Evolutionary conservation across 1,140 invertebrate species (phyloP).

Genomic region (Eupeodes corollae): DNA sequence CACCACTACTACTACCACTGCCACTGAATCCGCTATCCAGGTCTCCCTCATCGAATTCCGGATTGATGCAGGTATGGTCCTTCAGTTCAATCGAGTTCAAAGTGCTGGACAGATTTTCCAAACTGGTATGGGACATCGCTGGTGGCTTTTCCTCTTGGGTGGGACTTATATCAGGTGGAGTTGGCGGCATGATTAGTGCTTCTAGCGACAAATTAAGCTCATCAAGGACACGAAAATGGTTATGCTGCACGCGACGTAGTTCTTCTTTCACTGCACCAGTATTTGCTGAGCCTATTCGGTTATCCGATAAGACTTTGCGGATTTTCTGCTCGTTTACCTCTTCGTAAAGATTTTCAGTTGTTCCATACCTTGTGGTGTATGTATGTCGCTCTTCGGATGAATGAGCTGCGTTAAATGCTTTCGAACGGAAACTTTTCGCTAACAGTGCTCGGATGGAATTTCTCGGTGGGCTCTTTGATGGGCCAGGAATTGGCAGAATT

Average conservation of each 20-base stretch:
- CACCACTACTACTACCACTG: conserved; percentile 56
- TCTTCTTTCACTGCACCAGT: conserved; percentile 62
- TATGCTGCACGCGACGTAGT: conserved; percentile 61
- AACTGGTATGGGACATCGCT: conserved; percentile 24
- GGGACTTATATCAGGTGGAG: conserved; percentile 26
- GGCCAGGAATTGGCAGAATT: conserved; percentile 12
- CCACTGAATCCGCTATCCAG: conserved; percentile 71
- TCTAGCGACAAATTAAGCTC: conserved; percentile 78
- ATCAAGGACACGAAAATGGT: conserved; percentile 68
- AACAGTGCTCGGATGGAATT: conserved; percentile 35
- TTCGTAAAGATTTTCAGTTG: conserved; percentile 80
- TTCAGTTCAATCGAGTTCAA: conserved; percentile 50
- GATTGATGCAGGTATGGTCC: conserved; percentile 56
- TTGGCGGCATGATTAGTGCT: conserved; percentile 70
- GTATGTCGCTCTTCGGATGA: conserved; percentile 44
- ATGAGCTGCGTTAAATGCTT: conserved; percentile 20
- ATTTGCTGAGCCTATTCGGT: conserved; percentile 44
- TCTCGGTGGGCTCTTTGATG: conserved; percentile 31
- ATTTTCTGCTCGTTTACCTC: conserved; percentile 58
- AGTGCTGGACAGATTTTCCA: conserved; percentile 51
- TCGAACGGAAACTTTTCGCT: conserved; percentile 30
- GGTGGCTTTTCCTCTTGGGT: conserved; percentile 15
- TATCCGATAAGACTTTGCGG: conserved; percentile 40
- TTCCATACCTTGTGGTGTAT: conserved; percentile 65
- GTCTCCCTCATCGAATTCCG: conserved; percentile 51